phyloP scores from a whole-genome alignment of 1,140 invertebrate species.

The Drosophila nannoptera region DNA sequence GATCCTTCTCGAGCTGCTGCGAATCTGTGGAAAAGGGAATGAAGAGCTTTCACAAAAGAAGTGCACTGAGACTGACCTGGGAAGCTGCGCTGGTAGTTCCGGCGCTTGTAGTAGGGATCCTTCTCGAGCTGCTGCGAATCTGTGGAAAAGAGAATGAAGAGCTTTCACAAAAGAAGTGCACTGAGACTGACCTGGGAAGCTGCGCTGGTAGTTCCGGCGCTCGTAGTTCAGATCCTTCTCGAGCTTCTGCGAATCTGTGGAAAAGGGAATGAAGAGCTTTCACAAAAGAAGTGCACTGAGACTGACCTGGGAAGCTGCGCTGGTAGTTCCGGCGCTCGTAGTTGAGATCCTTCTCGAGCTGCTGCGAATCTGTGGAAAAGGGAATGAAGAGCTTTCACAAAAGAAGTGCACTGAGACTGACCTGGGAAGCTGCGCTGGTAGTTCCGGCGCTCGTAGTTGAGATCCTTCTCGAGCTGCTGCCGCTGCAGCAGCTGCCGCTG shows the following conservation, averaged over 20 bases:
- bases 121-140: no score
- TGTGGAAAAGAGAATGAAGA: no score
- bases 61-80: conserved; percentile 28
- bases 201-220: conserved; percentile 24
- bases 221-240: conserved; percentile 19
- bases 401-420: conserved; percentile 4
- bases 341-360: conserved; percentile 16
- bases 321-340: conserved; percentile 27
- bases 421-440: conserved; percentile 17
- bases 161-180: no score
- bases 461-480: conserved; percentile 6
- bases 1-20: no score
- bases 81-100: conserved; percentile 17
- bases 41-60: no score
- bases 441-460: conserved; percentile 25
- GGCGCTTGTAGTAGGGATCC: conserved; percentile 19
- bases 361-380: no score
- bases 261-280: no score
- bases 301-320: conserved; percentile 23
- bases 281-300: not conserved
- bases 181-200: conserved; percentile 20
- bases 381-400: no score
- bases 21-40: no score
- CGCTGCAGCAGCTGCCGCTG: conserved; percentile 12
- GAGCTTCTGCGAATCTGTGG: no score